These are phyloP conservation scores for Canis aureus DNA, from an alignment of 2,113 vertebrate species.

Conservation along the genomic window DNA sequence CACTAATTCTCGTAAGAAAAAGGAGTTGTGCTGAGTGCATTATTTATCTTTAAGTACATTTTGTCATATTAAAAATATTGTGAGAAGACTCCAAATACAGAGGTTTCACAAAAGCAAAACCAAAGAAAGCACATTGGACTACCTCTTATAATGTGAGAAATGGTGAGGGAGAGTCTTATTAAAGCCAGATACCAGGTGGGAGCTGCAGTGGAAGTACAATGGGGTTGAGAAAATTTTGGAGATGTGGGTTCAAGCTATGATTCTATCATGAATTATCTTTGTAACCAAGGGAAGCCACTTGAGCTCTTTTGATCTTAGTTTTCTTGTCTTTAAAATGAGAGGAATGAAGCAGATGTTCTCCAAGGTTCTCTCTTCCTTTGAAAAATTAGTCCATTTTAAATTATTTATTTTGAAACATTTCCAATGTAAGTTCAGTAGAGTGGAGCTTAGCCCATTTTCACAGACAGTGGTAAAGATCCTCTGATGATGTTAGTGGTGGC, in stretches of 20 bases:
- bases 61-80: constrained; percentile 58
- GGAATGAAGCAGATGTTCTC: constrained; percentile 27
- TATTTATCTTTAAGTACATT: constrained; percentile 47
- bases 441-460: not conserved
- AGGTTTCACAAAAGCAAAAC: constrained; percentile 44
- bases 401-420: constrained; percentile 53
- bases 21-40: not conserved
- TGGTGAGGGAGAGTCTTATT: not conserved
- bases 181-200: not conserved
- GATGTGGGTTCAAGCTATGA: not conserved
- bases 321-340: constrained; percentile 38
- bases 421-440: not conserved
- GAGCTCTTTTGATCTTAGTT: not conserved
- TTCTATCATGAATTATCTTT: not conserved
- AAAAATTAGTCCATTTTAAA: constrained; percentile 22
- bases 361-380: not conserved
- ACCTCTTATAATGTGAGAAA: not conserved
- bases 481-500: not conserved
- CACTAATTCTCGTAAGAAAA: constrained; percentile 34
- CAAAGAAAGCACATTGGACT: constrained; percentile 14
- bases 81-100: not conserved
- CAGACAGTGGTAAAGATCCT: not conserved
- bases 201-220: not conserved
- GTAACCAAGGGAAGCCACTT: not conserved
- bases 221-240: not conserved